Evolutionary conservation across 2,113 vertebrate genomes (phyloP).

Genomic region (Grantiella picta): DNA sequence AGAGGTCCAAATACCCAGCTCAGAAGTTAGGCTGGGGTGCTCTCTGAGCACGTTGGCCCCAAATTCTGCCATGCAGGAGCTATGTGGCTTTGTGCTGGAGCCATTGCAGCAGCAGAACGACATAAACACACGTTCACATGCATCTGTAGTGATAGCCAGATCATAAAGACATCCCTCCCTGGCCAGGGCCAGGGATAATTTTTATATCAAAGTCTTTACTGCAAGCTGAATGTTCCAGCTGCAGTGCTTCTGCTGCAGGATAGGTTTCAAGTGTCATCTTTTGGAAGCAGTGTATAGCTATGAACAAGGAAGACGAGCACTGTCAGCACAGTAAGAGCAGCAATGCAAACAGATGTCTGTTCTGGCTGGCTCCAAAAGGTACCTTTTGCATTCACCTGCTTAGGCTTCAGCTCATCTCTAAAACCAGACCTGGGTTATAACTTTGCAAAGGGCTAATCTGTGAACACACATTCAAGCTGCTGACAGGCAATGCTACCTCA

Average conservation of each 20-base stretch:
- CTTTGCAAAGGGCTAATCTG: not conserved
- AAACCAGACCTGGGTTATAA: not conserved
- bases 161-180: not conserved
- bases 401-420: not conserved
- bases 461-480: not conserved
- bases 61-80: not conserved
- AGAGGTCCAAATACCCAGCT: not conserved
- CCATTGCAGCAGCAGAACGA: not conserved
- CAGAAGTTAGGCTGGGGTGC: not conserved
- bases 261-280: not conserved
- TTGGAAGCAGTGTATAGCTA: not conserved
- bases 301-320: not conserved
- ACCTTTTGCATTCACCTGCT: not conserved
- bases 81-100: not conserved
- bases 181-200: not conserved
- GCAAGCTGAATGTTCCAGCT: not conserved
- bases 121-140: not conserved
- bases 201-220: not conserved
- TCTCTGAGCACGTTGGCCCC: not conserved
- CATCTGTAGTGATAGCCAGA: not conserved
- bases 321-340: not conserved
- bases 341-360: not conserved
- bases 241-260: not conserved
- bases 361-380: not conserved
- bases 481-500: not conserved